Evolutionary conservation across 2,888 invertebrate genomes (phyloP), one percentile per base, ranked within the genome.

Genomic region (Kuschelorhynchus macadamiae): DNA sequence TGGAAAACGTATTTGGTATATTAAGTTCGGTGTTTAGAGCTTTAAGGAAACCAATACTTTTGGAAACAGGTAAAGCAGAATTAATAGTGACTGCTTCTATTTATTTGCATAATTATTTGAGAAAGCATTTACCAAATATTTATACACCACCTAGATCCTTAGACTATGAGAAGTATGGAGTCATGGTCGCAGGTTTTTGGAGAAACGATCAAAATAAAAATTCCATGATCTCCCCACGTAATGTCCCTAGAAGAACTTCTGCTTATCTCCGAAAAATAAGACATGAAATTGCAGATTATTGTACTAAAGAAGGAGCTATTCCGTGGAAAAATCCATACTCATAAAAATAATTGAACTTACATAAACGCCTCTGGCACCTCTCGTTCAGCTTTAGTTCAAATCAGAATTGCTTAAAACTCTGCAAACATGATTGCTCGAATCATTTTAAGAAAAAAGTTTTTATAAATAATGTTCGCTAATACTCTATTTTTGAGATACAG

Each of bases 1-100:
- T 73, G 1, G 71, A 72, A 68, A 73, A 73, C 59, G 67, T 59
- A 21, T 72, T 72, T 50, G 71, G 70, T 17, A 71, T 72, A 14
- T 12, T 72, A 36, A 14, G 70, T 25, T 30, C 66, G n/a, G 55
- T 63, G 11, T 72, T 71, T 39, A 57, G 72, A 33, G 67, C 72
- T 18, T 55, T 72, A 33, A 36, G 57, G 50, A 71, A 65, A 49
- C 66, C 66, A 33, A 64, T 72, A 41, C 21, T 64, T 33, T 25
- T 71, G 12, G 36, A 67, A 46, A 71, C 71, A 17, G 46, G 68
- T 30, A 65, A 42, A 16, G 71, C 49, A 30, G 11, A 9, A 12
- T 36, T 33, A 25, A 33, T 71, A 21, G 39, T 25, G 16, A 47
- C 65, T 63, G 41, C 67, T 30, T 49, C 41, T 30, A 41, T 39